These are phyloP conservation scores for Ophion obscuratus DNA, from an alignment of 2,888 invertebrate genomes.

Conservation along the genomic window DNA sequence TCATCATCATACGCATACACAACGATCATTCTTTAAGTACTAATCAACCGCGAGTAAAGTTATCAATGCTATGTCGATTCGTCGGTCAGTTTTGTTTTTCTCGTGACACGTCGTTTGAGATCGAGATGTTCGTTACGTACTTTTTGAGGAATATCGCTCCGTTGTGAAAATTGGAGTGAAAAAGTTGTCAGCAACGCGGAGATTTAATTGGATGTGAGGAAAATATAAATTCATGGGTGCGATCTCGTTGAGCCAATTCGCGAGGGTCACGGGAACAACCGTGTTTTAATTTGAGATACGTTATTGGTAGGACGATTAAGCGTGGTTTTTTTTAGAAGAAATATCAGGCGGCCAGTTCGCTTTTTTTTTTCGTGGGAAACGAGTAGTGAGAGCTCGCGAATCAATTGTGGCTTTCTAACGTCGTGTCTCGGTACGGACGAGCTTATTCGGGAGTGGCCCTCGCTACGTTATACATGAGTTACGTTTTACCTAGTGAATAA, in stretches of 20 bases:
- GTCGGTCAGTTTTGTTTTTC: conserved; percentile 38
- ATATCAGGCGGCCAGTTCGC: conserved; percentile 43
- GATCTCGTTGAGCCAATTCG: conserved; percentile 3
- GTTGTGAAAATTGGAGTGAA: background rate
- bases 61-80: conserved; percentile 49
- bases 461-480: background rate
- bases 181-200: conserved; percentile 49
- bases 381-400: background rate
- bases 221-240: conserved; percentile 19
- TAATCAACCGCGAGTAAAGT: conserved; percentile 76
- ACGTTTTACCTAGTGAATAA: no score
- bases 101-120: conserved; percentile 44
- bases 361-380: background rate
- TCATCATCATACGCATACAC: conserved; percentile 67
- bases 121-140: conserved; percentile 33
- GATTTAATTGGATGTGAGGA: conserved; percentile 18
- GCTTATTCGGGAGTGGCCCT: background rate
- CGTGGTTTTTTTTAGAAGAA: conserved; percentile 19
- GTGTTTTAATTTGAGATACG: background rate
- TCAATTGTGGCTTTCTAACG: conserved; percentile 5
- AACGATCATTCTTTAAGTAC: conserved; percentile 75
- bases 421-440: background rate
- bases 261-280: background rate
- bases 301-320: conserved; percentile 27
- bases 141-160: conserved; percentile 19